A percentile compares a stretch with the other conserved stretches of the same genome.
phyloP scores from a whole-genome alignment of 2,797 vertebrate genomes.

The Thaleichthys pacificus region DNA sequence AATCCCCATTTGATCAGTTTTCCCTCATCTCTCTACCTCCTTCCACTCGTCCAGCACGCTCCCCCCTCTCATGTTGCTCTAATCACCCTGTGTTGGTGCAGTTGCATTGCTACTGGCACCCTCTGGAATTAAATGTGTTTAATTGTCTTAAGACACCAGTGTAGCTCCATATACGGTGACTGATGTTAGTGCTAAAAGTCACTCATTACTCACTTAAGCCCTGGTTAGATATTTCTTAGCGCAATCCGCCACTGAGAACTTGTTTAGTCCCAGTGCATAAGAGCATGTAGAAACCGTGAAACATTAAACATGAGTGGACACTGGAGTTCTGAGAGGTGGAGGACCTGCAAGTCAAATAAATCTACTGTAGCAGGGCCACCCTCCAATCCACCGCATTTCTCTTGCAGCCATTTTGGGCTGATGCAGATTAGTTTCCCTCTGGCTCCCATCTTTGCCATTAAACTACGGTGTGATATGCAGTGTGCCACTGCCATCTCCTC shows the following conservation, averaged over 20 bases:
- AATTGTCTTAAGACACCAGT: slow-evolving; percentile 47
- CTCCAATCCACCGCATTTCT: not conserved
- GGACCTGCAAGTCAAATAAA: not conserved
- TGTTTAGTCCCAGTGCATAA: slow-evolving; percentile 19
- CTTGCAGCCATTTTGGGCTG: not conserved
- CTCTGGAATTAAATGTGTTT: slow-evolving; percentile 35
- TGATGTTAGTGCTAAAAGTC: slow-evolving; percentile 37
- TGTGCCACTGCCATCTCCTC: not conserved
- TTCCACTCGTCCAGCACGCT: slow-evolving; percentile 26
- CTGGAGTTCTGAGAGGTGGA: not conserved
- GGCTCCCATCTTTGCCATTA: not conserved
- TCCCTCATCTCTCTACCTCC: not conserved
- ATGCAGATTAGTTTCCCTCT: not conserved
- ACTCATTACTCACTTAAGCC: slow-evolving; percentile 12
- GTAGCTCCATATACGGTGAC: slow-evolving; percentile 33
- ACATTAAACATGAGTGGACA: not conserved
- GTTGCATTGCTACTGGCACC: slow-evolving; percentile 31
- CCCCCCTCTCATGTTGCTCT: slow-evolving; percentile 35
- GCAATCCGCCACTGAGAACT: too few species aligned
- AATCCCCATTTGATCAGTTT: slow-evolving; percentile 48
- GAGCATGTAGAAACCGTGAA: not conserved
- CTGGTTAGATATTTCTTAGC: slow-evolving; percentile 12
- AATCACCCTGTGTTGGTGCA: slow-evolving; percentile 45
- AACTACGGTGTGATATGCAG: not conserved
- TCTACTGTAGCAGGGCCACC: not conserved